Conservation (phyloP, 2,888 invertebrate genomes). For the Hypsopygia costalis region DNA sequence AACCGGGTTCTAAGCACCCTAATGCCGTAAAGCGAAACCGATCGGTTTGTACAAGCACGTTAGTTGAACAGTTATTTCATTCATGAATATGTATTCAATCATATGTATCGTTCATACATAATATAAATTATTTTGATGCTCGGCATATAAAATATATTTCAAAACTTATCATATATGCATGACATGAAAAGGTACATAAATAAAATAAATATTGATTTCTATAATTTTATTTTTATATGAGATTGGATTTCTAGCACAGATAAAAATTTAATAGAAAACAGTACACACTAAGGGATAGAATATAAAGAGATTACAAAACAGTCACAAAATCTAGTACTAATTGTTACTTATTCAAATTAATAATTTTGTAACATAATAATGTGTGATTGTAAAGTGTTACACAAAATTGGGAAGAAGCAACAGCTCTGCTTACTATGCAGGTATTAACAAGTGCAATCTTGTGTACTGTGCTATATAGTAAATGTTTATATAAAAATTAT, state of each 20-base stretch:
- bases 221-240: conserved; percentile 51
- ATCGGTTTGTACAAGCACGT: too few species aligned
- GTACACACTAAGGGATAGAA: conserved; percentile 68
- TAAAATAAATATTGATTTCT: conserved; percentile 28
- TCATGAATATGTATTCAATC: too few species aligned
- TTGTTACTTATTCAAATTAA: conserved; percentile 16
- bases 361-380: conserved; percentile 2
- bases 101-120: too few species aligned
- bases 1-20: too few species aligned
- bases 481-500: conserved; percentile 16
- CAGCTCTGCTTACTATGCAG: conserved; percentile 35
- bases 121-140: too few species aligned
- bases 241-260: conserved; percentile 67
- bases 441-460: conserved; percentile 43
- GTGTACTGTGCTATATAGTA: conserved; percentile 29
- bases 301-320: conserved; percentile 66
- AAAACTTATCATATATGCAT: too few species aligned
- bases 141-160: too few species aligned
- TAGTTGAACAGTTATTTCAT: too few species aligned
- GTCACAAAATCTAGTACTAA: conserved; percentile 47
- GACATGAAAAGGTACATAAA: too few species aligned
- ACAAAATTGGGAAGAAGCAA: conserved; percentile 25
- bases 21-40: too few species aligned
- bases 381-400: conserved; percentile 9
- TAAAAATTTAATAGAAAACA: conserved; percentile 66